Evolutionary conservation across 1,140 invertebrate species (phyloP), one percentile per base, ranked within the genome.

Genomic region (Drosophila lacertosa): DNA sequence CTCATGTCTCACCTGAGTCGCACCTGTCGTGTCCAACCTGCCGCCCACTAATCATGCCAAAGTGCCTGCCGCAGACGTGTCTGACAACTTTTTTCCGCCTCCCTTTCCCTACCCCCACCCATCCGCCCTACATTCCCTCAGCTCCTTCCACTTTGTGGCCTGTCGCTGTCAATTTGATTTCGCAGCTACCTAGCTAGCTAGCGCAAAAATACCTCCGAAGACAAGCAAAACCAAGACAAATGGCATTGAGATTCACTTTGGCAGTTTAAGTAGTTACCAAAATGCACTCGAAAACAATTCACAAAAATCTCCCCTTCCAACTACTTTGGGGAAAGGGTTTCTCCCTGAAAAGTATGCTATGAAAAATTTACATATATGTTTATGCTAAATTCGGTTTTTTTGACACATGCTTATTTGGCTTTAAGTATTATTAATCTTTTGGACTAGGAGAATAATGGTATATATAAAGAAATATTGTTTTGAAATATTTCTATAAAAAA

Each of bases 141-240:
- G 2, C 20, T 4, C 57, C 20, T 22, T 42, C 73, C 81, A 81
- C 81, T 86, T 86, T 83, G 63, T 72, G 72, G 71, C 82, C 69
- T 81, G 82, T 84, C 82, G 42, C 71, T 84, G 73, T 86, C 81
- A 88, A 81, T 88, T 88, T 70, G 69, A 74, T 82, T 82, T 77
- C 35, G n/a, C n/a, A n/a, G n/a, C n/a, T n/a, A n/a, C n/a, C n/a
- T n/a, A n/a, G n/a, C 18, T 39, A 60, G 64, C 64, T 55, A 58
- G 45, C 45, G 45, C 24, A 53, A 60, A 39, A 60, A 51, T 39
- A 37, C 44, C 11, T 18, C 62, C 39, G 29, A 33, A 54, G 37
- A 66, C 60, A 62, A 63, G 37, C 44, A 29, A 44, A 4, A 37
- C 47, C 13, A 40, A 63, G 73, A 76, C 57, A 76, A 76, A 76